These are phyloP conservation scores for Trachops cirrhosus DNA, from an alignment of 2,797 vertebrate species.

Conservation along the genomic window DNA sequence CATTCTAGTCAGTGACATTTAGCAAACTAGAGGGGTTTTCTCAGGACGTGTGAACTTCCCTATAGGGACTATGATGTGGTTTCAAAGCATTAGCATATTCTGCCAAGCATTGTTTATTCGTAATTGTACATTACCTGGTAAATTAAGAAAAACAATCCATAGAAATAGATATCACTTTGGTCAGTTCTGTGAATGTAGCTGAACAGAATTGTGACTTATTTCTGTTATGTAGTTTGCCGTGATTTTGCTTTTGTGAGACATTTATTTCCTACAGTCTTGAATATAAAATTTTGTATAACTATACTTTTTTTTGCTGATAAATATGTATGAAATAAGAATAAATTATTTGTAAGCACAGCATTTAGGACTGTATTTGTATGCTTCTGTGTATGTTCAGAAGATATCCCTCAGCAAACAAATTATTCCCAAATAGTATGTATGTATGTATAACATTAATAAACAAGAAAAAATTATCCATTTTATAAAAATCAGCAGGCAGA, in stretches of 20 bases:
- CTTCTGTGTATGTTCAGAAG: background rate
- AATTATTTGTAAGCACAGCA: slow-evolving; percentile 80
- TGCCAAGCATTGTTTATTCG: slow-evolving; percentile 55
- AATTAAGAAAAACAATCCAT: slow-evolving; percentile 54
- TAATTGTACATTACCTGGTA: slow-evolving; percentile 68
- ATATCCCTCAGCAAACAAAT: background rate
- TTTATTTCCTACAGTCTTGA: slow-evolving; percentile 76
- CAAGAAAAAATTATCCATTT: background rate
- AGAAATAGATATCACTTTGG: slow-evolving; percentile 59
- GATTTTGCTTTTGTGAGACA: slow-evolving; percentile 70
- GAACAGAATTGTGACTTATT: slow-evolving; percentile 70
- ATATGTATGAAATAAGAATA: slow-evolving; percentile 81
- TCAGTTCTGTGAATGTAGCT: slow-evolving; percentile 78
- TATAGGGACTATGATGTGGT: background rate
- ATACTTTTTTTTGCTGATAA: slow-evolving; percentile 81
- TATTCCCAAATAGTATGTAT: slow-evolving; percentile 1
- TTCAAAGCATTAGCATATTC: background rate
- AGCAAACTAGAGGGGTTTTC: background rate
- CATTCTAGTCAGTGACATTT: background rate
- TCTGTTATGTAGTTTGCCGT: slow-evolving; percentile 68
- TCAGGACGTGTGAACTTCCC: background rate
- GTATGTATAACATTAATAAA: background rate
- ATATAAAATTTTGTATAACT: slow-evolving; percentile 81
- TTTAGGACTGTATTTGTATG: slow-evolving; percentile 71
- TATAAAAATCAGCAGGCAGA: slow-evolving; percentile 7